These are phyloP conservation scores for Ursus arctos DNA, from an alignment of 2,113 vertebrate genomes.

Conservation along the genomic window DNA sequence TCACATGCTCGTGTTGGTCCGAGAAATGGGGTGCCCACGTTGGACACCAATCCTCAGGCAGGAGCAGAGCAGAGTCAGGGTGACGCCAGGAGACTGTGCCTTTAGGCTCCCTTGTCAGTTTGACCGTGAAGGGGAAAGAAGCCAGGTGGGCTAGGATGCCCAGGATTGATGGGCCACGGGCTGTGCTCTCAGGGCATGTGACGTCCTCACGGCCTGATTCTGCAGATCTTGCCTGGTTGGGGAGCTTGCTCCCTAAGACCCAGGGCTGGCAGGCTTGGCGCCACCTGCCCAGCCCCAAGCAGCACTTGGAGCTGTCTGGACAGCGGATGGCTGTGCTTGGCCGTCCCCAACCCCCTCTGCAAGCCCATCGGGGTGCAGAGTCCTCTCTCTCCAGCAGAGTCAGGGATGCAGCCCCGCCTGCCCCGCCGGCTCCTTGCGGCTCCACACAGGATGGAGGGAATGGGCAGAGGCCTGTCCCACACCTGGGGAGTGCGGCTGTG, in stretches of 20 bases:
- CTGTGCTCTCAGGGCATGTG: fast-evolving
- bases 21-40: fast-evolving
- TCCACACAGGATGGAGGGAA: background rate
- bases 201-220: background rate
- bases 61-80: background rate
- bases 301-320: background rate
- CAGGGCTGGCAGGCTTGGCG: fast-evolving
- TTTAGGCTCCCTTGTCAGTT: background rate
- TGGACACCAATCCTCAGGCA: background rate
- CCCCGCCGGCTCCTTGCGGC: background rate
- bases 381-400: background rate
- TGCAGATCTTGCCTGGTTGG: background rate
- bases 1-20: background rate
- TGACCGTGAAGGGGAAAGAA: no score
- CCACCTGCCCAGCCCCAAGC: background rate
- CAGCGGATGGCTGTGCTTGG: background rate
- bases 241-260: fast-evolving
- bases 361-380: background rate
- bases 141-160: background rate
- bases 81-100: fast-evolving
- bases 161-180: fast-evolving
- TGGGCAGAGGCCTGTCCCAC: background rate
- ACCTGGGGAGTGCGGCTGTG: background rate
- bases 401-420: background rate
- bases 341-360: background rate